Conservation (phyloP, 2,113 vertebrate species). For the Pyrgilauda ruficollis region DNA sequence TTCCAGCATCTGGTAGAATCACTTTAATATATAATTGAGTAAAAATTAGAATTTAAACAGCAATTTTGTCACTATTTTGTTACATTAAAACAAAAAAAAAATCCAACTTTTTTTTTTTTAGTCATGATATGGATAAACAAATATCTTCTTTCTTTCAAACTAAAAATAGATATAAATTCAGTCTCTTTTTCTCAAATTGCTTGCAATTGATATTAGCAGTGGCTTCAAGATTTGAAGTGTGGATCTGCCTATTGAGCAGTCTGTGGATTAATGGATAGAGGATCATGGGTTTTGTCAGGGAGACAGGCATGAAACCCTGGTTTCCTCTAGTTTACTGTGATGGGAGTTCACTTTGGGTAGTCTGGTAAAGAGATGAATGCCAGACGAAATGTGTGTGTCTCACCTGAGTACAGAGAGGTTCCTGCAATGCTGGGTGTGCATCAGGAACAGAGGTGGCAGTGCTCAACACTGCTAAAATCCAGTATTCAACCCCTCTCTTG, state of each 20-base stretch:
- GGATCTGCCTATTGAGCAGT: not conserved
- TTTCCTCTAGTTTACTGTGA: not conserved
- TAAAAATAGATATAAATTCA: slow-evolving; percentile 25
- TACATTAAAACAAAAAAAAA: slow-evolving; percentile 19
- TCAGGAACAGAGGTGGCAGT: not conserved
- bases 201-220: slow-evolving; percentile 31
- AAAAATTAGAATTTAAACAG: slow-evolving; percentile 54
- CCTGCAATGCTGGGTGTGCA: not conserved
- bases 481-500: not conserved
- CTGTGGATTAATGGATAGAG: not conserved
- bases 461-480: not conserved
- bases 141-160: slow-evolving; percentile 18
- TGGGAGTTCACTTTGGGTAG: not conserved
- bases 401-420: not conserved
- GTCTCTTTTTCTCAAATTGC: not conserved
- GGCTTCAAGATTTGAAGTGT: not conserved
- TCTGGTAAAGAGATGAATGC: not conserved
- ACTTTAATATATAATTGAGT: slow-evolving; percentile 43
- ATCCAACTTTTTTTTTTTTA: slow-evolving; percentile 32
- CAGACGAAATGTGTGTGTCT: not conserved
- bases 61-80: slow-evolving; percentile 50
- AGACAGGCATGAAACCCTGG: not conserved
- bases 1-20: slow-evolving; percentile 52
- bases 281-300: not conserved
- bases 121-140: slow-evolving; percentile 26